These are phyloP conservation scores for Hyperoplus immaculatus DNA, from an alignment of 2,797 vertebrate genomes.

Conservation along the genomic window DNA sequence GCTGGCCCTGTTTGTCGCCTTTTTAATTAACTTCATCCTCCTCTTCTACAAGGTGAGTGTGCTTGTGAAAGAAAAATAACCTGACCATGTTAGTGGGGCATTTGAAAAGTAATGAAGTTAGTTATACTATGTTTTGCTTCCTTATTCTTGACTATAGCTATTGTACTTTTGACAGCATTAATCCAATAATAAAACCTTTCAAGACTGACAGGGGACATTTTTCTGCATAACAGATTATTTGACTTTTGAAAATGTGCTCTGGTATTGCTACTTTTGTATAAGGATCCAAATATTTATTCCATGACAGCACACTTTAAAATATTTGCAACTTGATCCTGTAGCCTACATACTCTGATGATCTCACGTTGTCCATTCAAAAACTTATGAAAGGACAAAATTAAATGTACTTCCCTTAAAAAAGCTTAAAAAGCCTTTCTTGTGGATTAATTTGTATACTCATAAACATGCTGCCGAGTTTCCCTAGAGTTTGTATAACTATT, in stretches of 20 bases:
- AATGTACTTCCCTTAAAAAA: not conserved
- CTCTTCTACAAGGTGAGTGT: conserved; percentile 94
- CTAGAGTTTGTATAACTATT: not conserved
- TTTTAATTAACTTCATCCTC: conserved; percentile 96
- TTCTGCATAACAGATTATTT: not conserved
- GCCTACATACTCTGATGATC: not conserved
- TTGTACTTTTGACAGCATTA: too few relatives aligned
- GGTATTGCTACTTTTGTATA: not conserved
- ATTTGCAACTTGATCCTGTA: not conserved
- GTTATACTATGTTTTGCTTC: too few relatives aligned
- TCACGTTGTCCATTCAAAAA: not conserved
- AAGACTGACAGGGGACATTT: not conserved
- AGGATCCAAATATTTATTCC: not conserved
- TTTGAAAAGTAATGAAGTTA: not conserved
- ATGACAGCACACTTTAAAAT: too few relatives aligned
- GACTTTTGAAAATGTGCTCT: too few relatives aligned
- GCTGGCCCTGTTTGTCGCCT: conserved; percentile 93
- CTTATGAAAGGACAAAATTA: not conserved
- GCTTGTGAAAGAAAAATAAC: not conserved
- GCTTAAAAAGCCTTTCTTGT: not conserved
- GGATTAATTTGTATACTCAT: not conserved
- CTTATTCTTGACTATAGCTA: too few relatives aligned
- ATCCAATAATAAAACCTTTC: not conserved
- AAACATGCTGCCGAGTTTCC: not conserved
- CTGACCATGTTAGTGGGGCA: not conserved